Evolutionary conservation across 2,113 vertebrate species (phyloP).

Genomic region (Oplegnathus fasciatus): DNA sequence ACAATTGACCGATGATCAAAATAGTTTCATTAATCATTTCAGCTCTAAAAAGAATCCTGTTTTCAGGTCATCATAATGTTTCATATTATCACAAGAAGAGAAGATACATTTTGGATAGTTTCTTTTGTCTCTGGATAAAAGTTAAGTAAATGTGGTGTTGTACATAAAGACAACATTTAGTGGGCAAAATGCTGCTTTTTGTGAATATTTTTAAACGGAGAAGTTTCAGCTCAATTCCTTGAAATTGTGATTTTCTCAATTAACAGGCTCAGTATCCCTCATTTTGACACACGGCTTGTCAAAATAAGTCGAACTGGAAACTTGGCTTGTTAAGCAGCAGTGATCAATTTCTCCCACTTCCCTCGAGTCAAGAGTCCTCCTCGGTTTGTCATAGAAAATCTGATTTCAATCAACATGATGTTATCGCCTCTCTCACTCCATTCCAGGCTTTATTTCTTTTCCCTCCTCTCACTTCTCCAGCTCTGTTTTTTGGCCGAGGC

Average conservation of each 20-base stretch:
- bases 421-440: conserved; percentile 71
- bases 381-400: conserved; percentile 70
- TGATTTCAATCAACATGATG: conserved; percentile 78
- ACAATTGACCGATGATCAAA: not conserved
- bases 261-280: conserved; percentile 38
- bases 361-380: conserved; percentile 43
- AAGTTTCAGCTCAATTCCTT: not conserved
- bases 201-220: not conserved
- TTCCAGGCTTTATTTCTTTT: conserved; percentile 55
- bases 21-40: not conserved
- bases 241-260: conserved; percentile 28
- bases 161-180: not conserved
- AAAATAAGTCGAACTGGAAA: conserved; percentile 63
- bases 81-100: not conserved
- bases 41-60: not conserved
- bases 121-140: not conserved
- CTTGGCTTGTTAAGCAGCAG: conserved; percentile 53
- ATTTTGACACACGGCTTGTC: conserved; percentile 48
- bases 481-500: conserved; percentile 59
- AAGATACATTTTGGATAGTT: not conserved
- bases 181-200: not conserved
- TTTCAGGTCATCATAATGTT: not conserved
- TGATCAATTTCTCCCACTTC: conserved; percentile 64
- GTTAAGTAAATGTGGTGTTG: not conserved
- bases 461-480: conserved; percentile 20